These are phyloP conservation scores for Sminthurinus aureus DNA, from an alignment of 2,888 invertebrate genomes.

Conservation along the genomic window DNA sequence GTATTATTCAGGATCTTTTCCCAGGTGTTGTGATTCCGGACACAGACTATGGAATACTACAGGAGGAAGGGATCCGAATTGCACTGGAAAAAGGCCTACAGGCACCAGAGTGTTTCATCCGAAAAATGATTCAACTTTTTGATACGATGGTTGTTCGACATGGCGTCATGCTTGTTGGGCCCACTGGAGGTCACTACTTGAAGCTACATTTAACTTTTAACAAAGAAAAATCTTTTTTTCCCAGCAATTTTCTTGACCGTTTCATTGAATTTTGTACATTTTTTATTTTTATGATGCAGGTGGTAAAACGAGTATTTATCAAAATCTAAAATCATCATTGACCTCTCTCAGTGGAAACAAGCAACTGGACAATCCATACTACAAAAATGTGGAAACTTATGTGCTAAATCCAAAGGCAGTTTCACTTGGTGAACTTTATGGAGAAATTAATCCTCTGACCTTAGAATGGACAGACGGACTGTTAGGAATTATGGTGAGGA, in stretches of 20 bases:
- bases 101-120: conserved; percentile 72
- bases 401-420: conserved; percentile 89
- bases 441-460: conserved; percentile 82
- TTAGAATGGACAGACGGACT: conserved; percentile 92
- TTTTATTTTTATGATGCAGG: conserved; percentile 61
- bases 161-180: conserved; percentile 92
- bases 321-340: conserved; percentile 75
- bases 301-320: conserved; percentile 80
- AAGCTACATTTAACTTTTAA: no score
- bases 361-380: conserved; percentile 69
- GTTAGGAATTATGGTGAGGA: conserved; percentile 73
- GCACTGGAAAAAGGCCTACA: conserved; percentile 71
- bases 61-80: conserved; percentile 68
- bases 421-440: conserved; percentile 86
- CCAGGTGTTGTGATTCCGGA: conserved; percentile 81
- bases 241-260: no score
- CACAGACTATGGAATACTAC: conserved; percentile 80
- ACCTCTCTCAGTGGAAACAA: conserved; percentile 69
- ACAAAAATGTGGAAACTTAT: conserved; percentile 77
- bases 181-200: conserved; percentile 71
- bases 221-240: no score
- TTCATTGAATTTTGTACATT: no score
- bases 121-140: conserved; percentile 83
- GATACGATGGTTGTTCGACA: conserved; percentile 91
- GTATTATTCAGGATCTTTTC: conserved; percentile 88